A percentile compares a stretch with the other conserved stretches of the same genome.
phyloP scores from a whole-genome alignment of 2,113 vertebrate species.

The Chitala chitala region DNA sequence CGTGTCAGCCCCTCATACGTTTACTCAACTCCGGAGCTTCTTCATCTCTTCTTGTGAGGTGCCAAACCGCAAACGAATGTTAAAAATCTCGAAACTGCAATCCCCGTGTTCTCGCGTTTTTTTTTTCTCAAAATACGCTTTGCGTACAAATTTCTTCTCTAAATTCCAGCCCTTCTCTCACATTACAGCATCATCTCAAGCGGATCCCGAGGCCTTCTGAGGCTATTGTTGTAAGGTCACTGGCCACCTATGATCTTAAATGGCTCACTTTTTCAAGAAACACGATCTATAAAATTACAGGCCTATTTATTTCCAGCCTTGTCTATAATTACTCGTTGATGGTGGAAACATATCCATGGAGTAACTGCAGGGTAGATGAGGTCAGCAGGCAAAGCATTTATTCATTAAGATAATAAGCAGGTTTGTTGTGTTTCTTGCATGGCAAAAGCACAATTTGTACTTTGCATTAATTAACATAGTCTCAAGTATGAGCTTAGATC shows the following conservation, averaged over 20 bases:
- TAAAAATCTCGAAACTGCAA: neutral
- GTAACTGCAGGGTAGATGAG: slow-evolving; percentile 8
- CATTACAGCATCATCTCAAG: slow-evolving; percentile 26
- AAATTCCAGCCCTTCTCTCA: slow-evolving; percentile 29
- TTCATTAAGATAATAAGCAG: slow-evolving; percentile 24
- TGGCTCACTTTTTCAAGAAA: slow-evolving; percentile 32
- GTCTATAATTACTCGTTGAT: slow-evolving; percentile 34
- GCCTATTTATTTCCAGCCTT: slow-evolving; percentile 20
- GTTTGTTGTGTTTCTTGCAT: neutral
- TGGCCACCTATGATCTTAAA: slow-evolving; percentile 33
- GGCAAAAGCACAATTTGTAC: neutral
- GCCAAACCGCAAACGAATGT: neutral
- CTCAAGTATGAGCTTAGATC: neutral
- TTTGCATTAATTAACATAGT: neutral
- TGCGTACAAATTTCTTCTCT: slow-evolving; percentile 19
- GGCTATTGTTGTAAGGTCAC: slow-evolving; percentile 32
- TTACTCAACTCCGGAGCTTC: too few species aligned
- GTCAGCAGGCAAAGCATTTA: slow-evolving; percentile 13
- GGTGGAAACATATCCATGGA: slow-evolving; percentile 25
- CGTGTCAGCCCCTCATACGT: too few species aligned
- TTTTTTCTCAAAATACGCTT: slow-evolving; percentile 14
- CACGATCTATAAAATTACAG: slow-evolving; percentile 31
- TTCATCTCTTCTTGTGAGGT: neutral
- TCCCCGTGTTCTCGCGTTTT: neutral
- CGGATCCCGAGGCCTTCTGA: slow-evolving; percentile 26